phyloP scores from a whole-genome alignment of 2,888 invertebrate genomes.

The Apomyelois bistriatella region DNA sequence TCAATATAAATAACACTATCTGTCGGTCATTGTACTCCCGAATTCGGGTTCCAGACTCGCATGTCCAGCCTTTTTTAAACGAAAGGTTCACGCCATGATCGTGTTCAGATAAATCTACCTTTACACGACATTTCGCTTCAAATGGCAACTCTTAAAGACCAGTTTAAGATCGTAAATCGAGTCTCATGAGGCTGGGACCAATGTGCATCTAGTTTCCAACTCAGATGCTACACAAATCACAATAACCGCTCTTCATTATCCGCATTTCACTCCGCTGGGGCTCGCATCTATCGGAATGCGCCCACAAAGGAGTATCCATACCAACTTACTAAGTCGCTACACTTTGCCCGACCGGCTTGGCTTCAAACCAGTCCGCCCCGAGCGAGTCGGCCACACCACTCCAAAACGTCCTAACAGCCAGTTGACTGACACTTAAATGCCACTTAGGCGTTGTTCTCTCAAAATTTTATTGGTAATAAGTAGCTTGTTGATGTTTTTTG shows the following conservation, averaged over 20 bases:
- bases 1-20: constrained; percentile 59
- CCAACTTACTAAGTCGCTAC: constrained; percentile 66
- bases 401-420: constrained; percentile 59
- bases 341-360: constrained; percentile 71
- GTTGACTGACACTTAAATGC: constrained; percentile 78
- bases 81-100: constrained; percentile 3
- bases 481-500: constrained; percentile 60
- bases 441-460: constrained; percentile 70
- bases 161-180: constrained; percentile 35
- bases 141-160: constrained; percentile 36
- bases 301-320: constrained; percentile 69
- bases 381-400: constrained; percentile 30
- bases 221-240: constrained; percentile 69
- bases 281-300: constrained; percentile 75
- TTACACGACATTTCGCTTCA: constrained; percentile 24
- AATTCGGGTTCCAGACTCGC: constrained; percentile 43
- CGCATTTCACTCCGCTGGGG: constrained; percentile 61
- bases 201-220: constrained; percentile 47
- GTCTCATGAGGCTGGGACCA: constrained; percentile 29
- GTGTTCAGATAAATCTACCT: constrained; percentile 4
- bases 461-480: constrained; percentile 72
- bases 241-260: constrained; percentile 75
- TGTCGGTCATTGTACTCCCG: constrained; percentile 57
- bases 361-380: constrained; percentile 53
- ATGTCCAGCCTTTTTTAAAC: constrained; percentile 15